Conservation (phyloP, 2,888 invertebrate species). For the Tromatobia lineatoria region DNA sequence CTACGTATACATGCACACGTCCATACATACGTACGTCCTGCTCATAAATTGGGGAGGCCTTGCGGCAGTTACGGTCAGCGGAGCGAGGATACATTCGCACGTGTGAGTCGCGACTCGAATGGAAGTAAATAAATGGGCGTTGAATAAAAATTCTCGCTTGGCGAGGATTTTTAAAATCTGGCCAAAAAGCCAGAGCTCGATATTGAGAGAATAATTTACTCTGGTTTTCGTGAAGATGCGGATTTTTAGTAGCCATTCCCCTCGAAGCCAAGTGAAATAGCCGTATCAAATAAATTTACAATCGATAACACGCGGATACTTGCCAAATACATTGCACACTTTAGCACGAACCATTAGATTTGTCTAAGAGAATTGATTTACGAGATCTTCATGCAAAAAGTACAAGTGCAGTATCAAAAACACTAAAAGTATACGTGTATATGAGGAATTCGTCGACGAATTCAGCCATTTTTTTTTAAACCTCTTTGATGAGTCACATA, state of each 20-base stretch:
- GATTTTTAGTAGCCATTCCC: not conserved
- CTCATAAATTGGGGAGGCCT: slow-evolving; percentile 35
- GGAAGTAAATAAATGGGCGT: slow-evolving; percentile 22
- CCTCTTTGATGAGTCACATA: too few species aligned
- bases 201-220: slow-evolving; percentile 25
- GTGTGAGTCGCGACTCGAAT: slow-evolving; percentile 9
- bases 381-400: too few species aligned
- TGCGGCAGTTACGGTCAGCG: slow-evolving; percentile 39
- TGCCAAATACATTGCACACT: slow-evolving; percentile 1
- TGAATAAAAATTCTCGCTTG: slow-evolving; percentile 18
- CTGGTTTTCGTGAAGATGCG: slow-evolving; percentile 7
- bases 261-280: slow-evolving; percentile 5
- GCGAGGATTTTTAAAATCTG: too few species aligned
- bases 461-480: too few species aligned
- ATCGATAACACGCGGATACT: not conserved
- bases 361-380: too few species aligned
- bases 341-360: slow-evolving; percentile 15
- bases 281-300: slow-evolving; percentile 23
- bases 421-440: too few species aligned
- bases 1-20: too few species aligned
- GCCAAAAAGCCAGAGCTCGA: not conserved
- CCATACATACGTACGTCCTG: slow-evolving; percentile 1
- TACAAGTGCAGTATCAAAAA: too few species aligned
- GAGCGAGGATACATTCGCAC: slow-evolving; percentile 20
- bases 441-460: too few species aligned